Percentiles rank a stretch among this genome's conserved stretches.
Evolutionary conservation across 2,113 vertebrate species (phyloP).

Genomic region (Macquaria ambigua): DNA sequence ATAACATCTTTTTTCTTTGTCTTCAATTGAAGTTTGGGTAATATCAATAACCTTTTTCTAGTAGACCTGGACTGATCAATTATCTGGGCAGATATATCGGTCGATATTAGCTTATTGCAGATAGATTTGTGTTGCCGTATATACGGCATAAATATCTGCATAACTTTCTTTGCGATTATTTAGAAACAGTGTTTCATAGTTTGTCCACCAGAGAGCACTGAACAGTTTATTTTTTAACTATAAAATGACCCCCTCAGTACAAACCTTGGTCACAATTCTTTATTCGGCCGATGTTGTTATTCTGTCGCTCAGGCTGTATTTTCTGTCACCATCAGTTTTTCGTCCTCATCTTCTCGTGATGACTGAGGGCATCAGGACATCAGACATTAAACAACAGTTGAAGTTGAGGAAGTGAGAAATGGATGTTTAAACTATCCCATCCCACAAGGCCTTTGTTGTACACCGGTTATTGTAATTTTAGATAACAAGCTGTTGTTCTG

Average conservation of each 20-base stretch:
- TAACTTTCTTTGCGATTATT: not conserved
- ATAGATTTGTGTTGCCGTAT: not conserved
- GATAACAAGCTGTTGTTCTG: not conserved
- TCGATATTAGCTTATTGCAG: not conserved
- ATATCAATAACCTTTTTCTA: not conserved
- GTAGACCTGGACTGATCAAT: not conserved
- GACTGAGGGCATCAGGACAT: not conserved
- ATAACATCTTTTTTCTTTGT: not conserved
- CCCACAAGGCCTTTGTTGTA: conserved; percentile 2
- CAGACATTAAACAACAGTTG: not conserved
- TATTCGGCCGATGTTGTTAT: not conserved
- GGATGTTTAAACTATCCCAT: not conserved
- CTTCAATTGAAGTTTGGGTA: not conserved
- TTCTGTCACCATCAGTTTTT: not conserved
- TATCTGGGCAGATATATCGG: not conserved
- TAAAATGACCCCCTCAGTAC: too few relatives aligned
- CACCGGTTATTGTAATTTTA: not conserved
- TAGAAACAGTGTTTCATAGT: not conserved
- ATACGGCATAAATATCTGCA: not conserved
- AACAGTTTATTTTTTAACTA: too few relatives aligned
- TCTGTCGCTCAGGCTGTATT: not conserved
- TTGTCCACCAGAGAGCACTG: too few relatives aligned
- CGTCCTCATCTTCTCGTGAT: not conserved
- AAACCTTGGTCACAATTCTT: not conserved
- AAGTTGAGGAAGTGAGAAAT: conserved; percentile 4